Conservation (phyloP, 2,888 invertebrate species). For the Sphaeridia pumilis region DNA sequence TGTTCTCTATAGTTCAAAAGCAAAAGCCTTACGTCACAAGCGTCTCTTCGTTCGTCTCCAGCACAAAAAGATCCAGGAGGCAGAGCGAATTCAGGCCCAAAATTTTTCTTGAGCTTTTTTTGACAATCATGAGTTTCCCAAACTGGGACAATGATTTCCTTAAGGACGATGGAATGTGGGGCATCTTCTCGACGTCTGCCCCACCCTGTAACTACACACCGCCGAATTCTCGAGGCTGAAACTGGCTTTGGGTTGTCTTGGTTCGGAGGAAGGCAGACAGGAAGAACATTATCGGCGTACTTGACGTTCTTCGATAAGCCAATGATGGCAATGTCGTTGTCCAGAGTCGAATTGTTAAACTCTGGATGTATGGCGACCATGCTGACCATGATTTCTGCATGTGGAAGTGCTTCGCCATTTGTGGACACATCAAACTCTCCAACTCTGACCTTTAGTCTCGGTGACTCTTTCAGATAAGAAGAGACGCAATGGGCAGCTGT, state of each 20-base stretch:
- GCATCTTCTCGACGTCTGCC: conserved; percentile 40
- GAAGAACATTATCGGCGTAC: conserved; percentile 38
- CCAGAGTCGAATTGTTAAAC: conserved; percentile 39
- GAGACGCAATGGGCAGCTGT: conserved; percentile 43
- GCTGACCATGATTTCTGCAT: conserved; percentile 38
- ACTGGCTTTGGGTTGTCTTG: conserved; percentile 9
- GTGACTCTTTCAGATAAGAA: conserved; percentile 33
- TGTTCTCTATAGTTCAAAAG: background rate
- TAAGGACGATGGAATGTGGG: conserved; percentile 41
- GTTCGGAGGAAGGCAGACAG: conserved; percentile 37
- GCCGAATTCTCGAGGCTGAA: conserved; percentile 1
- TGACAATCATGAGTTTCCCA: conserved; percentile 40
- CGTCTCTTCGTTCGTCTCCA: conserved; percentile 41
- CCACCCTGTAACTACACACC: conserved; percentile 42
- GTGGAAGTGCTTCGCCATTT: conserved; percentile 38
- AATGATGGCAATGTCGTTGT: conserved; percentile 41
- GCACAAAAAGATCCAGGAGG: conserved; percentile 41
- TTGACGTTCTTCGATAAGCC: conserved; percentile 36
- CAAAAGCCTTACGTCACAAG: conserved; percentile 40
- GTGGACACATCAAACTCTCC: conserved; percentile 42
- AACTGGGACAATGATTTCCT: conserved; percentile 41
- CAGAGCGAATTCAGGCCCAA: conserved; percentile 40
- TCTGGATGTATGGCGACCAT: conserved; percentile 38
- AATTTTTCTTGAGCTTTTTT: conserved; percentile 38
- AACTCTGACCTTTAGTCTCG: conserved; percentile 39